Evolutionary conservation across 2,888 invertebrate species (phyloP).

Genomic region (Chymomyza caudatula): DNA sequence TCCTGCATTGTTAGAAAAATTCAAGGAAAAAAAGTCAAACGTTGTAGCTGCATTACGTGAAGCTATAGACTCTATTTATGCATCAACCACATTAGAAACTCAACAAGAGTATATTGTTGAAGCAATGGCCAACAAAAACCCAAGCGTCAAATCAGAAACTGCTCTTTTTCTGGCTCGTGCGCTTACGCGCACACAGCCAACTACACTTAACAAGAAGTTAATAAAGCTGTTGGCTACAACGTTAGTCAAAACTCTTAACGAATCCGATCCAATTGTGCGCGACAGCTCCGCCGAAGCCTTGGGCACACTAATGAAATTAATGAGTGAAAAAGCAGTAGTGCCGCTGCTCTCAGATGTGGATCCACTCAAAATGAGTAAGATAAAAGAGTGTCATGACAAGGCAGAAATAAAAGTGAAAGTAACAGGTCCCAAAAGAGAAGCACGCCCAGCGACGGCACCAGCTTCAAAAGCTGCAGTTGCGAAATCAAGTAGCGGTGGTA

Average conservation of each 20-base stretch:
- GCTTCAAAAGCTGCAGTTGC: constrained; percentile 51
- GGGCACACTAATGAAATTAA: constrained; percentile 94
- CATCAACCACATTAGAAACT: constrained; percentile 88
- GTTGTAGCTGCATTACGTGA: constrained; percentile 93
- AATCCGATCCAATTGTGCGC: constrained; percentile 91
- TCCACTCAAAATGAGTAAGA: constrained; percentile 92
- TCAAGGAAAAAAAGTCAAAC: constrained; percentile 96
- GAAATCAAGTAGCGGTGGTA: constrained; percentile 56
- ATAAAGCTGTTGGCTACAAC: constrained; percentile 89
- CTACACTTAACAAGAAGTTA: constrained; percentile 91
- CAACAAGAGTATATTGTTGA: constrained; percentile 92
- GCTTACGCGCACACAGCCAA: constrained; percentile 88
- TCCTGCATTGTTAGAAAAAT: constrained; percentile 92
- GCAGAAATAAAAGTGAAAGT: constrained; percentile 90
- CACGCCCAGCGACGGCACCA: constrained; percentile 76
- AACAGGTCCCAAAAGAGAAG: constrained; percentile 81
- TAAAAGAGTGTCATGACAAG: constrained; percentile 95
- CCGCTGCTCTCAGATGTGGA: constrained; percentile 94
- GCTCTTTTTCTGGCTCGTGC: constrained; percentile 90
- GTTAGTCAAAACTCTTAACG: constrained; percentile 83
- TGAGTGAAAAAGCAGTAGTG: constrained; percentile 92
- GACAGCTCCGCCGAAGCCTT: constrained; percentile 95
- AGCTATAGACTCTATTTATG: constrained; percentile 92
- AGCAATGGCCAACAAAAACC: constrained; percentile 94
- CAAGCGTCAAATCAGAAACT: constrained; percentile 92